Evolutionary conservation across 2,797 vertebrate genomes (phyloP).

Genomic region (Tapirus indicus): DNA sequence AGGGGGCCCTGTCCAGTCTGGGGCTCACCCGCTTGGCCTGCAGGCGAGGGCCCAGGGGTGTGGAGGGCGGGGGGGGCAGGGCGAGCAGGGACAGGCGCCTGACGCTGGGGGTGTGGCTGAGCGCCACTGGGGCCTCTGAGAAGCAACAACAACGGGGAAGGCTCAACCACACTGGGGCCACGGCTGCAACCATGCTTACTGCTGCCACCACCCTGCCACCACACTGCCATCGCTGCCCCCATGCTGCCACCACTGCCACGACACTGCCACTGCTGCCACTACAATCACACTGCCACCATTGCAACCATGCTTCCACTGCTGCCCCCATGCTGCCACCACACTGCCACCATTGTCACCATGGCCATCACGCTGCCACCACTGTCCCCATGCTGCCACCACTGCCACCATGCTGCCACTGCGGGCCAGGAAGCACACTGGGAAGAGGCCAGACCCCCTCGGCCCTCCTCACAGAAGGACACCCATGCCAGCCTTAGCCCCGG

Average conservation of each 20-base stretch:
- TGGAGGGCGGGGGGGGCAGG: constrained; percentile 91
- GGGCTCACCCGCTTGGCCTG: constrained; percentile 82
- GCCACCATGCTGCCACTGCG: no score
- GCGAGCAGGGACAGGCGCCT: constrained; percentile 94
- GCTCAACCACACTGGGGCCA: neutral
- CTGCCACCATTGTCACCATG: no score
- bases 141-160: constrained; percentile 84
- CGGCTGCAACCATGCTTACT: no score
- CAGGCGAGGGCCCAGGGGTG: constrained; percentile 81
- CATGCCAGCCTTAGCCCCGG: neutral
- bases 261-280: no score
- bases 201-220: no score
- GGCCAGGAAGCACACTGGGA: neutral
- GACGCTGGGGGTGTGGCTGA: constrained; percentile 90
- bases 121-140: constrained; percentile 90
- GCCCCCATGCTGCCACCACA: no score
- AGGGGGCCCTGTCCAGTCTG: constrained; percentile 75
- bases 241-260: no score
- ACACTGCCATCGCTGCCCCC: no score
- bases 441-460: neutral
- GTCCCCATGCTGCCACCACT: no score
- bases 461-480: neutral
- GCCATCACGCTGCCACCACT: no score
- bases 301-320: no score
- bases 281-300: no score